Base-by-base conservation (phyloP, 2,113 vertebrate genomes). In the Rhinichthys klamathensis region DNA sequence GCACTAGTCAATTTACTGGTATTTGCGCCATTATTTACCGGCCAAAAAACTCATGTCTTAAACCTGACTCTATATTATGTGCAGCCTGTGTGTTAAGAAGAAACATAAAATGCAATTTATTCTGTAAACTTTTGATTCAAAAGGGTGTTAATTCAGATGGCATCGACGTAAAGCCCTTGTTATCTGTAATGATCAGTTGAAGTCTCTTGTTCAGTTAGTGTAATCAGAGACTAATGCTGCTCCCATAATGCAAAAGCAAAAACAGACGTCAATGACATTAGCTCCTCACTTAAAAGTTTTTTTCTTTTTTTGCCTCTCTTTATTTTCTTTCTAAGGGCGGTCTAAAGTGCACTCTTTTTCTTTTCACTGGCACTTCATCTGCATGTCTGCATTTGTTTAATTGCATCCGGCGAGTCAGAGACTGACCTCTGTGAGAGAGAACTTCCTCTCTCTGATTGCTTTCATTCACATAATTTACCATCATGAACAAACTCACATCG, bases 331-430 rank as follows among this genome's bases (percentile, higher is more conserved):
- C n/a, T 46, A 9, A 69, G 70, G 32, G 67, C 84, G 41, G 83
- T 74, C 83, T 77, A 82, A 78, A 82, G 78, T 85, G 87, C 69
- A 63, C 54, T 77, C 54, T 63, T 80, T 89, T 84, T 51, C 78
- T 77, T 86, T 85, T 80, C 75, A 73, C 67, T 70, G 65, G 84
- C 81, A 86, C 65, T 82, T 88, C 76, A 49, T 86, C 87, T 86
- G 32, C 76, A 70, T 86, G 76, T 73, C 75, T 85, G 70, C 80
- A 46, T 86, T 86, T 88, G 87, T 86, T 86, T 88, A 86, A 88
- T 84, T 88, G 87, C 84, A 80, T 84, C 63, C 72, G 81, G 81
- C 58, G 44, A 70, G 75, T 65, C 58, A 80, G 15, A 84, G 76
- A 80, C 35, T 88, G 84, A 88, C 87, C 87, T 88, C 87, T 84